Evolutionary conservation across 2,797 vertebrate genomes (phyloP), one percentile per base, ranked within the genome.

Genomic region (Microcaecilia unicolor): DNA sequence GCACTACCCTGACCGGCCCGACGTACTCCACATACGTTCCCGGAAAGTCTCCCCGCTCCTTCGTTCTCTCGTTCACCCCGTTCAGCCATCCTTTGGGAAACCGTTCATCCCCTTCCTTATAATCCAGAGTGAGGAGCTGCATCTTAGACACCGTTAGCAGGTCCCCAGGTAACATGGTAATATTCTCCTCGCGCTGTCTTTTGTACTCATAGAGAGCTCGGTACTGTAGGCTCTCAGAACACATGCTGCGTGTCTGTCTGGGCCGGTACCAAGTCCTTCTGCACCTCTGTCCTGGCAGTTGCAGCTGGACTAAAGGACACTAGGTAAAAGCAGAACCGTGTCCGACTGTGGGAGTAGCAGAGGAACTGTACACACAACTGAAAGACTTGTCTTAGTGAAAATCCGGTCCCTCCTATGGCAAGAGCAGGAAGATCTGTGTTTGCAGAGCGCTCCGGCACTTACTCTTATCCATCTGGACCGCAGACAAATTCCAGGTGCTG

Each of bases 21-120:
- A 84, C 61, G 26, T 84, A 86, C 61, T 91, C 85, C 72, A 87
- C 85, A 51, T 83, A 89, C 10, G 85, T 86, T 48, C 85, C 77
- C 0, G 86, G 88, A 35, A 89, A 88, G 72, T 84, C 56, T 1
- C 84, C 85, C 6, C 64, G 75, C 49, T 92, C 86, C 55, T 84
- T 84, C 69, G 80, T 85, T 55, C 74, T 64, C 40, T 91, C 81
- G 10, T 87, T 88, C 69, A 75, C 41, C 40, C 86, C 86, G 6
- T 82, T 76, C 41, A 90, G 73, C 86, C 85, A 86, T 6, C 83
- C 87, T 17, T 70, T 70, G 34, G 84, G 84, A 63, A 21, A 81
- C 4, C 59, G 61, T 58, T 88, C 85, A 1, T 76, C 84, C 4
- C 84, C 83, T 3, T 88, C 85, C 67, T 83, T 78, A 61, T 66